Conservation (phyloP, 1,140 invertebrate genomes). For the Brachionus koreanus region DNA sequence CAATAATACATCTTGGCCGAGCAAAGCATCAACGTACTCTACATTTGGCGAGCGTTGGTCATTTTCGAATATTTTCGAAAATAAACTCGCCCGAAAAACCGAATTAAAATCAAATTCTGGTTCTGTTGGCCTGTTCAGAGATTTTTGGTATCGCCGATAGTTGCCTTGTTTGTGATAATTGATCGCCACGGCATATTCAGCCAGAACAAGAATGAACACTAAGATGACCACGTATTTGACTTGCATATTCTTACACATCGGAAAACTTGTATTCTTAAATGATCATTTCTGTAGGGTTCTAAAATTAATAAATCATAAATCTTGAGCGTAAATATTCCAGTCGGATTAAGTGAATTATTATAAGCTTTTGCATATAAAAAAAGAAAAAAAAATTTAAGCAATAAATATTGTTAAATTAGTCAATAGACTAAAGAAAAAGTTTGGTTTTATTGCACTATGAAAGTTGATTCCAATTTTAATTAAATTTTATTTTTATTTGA, state of each 20-base stretch:
- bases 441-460: background rate
- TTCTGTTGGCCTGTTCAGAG: background rate
- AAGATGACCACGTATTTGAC: background rate
- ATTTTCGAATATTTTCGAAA: background rate
- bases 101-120: background rate
- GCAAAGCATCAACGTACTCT: background rate
- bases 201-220: background rate
- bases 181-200: background rate
- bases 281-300: background rate
- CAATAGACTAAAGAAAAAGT: background rate
- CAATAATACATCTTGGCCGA: slow-evolving; percentile 16
- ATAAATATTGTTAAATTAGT: background rate
- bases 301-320: background rate
- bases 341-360: background rate
- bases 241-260: background rate
- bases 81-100: background rate
- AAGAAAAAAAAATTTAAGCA: background rate
- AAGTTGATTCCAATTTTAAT: background rate
- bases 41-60: background rate
- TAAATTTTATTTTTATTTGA: background rate
- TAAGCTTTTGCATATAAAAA: background rate
- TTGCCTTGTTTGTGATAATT: background rate
- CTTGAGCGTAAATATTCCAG: background rate
- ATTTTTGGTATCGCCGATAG: background rate
- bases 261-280: background rate